phyloP scores from a whole-genome alignment of 2,113 vertebrate genomes.

The Dromaius novaehollandiae region DNA sequence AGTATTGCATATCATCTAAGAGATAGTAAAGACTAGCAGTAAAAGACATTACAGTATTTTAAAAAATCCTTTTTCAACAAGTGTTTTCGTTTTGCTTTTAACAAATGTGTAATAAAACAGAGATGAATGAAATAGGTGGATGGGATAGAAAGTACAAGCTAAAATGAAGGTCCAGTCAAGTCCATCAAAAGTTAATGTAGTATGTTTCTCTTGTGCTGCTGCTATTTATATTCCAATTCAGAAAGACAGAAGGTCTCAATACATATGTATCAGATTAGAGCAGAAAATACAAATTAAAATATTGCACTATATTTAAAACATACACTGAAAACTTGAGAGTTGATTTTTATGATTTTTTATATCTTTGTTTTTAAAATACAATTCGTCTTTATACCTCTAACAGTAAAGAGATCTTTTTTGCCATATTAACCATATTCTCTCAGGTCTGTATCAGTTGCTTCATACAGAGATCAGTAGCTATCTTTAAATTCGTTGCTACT shows the following conservation, averaged over 20 bases:
- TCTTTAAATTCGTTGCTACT: background rate
- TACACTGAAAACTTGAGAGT: background rate
- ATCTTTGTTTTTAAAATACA: background rate
- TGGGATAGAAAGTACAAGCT: background rate
- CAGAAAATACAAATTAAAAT: background rate
- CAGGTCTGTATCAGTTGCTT: background rate
- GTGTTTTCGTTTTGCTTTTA: background rate
- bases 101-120: background rate
- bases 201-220: background rate
- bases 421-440: background rate
- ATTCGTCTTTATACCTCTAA: background rate
- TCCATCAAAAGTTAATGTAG: constrained; percentile 36
- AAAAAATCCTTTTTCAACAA: background rate
- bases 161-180: constrained; percentile 53
- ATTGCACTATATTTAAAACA: background rate
- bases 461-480: background rate
- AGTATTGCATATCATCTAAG: background rate
- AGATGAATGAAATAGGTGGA: constrained; percentile 40
- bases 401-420: background rate
- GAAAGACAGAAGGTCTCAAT: background rate
- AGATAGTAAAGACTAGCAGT: background rate
- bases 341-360: background rate
- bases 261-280: background rate
- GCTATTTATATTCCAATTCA: background rate
- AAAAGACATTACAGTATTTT: background rate